phyloP scores from a whole-genome alignment of 1,140 invertebrate species.

The Drosophila pallidifrons region DNA sequence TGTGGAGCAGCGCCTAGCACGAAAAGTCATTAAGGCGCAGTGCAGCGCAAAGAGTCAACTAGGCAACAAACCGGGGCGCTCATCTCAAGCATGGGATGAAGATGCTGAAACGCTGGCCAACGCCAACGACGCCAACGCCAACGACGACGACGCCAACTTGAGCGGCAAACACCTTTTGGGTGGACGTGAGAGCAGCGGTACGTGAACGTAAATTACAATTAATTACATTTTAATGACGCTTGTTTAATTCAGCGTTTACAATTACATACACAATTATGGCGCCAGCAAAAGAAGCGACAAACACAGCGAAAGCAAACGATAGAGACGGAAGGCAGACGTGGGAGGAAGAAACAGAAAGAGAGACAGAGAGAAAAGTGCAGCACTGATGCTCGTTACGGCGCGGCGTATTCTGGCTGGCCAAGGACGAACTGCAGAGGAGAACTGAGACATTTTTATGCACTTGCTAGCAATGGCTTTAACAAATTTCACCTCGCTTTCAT shows the following conservation, averaged over 20 bases:
- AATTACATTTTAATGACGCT: conserved; percentile 84
- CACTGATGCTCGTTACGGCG: conserved; percentile 64
- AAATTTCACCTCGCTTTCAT: conserved; percentile 57
- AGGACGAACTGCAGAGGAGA: conserved; percentile 37
- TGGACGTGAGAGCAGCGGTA: conserved; percentile 59
- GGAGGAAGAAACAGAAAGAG: background rate
- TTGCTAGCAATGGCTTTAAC: conserved; percentile 72
- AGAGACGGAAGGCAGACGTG: conserved; percentile 1
- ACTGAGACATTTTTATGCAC: conserved; percentile 71
- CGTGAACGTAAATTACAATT: conserved; percentile 83
- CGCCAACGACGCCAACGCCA: conserved; percentile 33
- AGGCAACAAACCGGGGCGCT: conserved; percentile 13
- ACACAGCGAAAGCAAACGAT: conserved; percentile 8
- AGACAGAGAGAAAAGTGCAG: conserved; percentile 30
- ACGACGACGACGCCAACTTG: too few relatives aligned
- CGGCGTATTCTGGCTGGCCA: conserved; percentile 47
- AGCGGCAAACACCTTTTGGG: conserved; percentile 18
- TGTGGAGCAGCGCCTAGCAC: conserved; percentile 14
- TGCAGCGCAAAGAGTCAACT: conserved; percentile 10
- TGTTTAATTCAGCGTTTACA: conserved; percentile 84
- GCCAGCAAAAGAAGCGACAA: conserved; percentile 16
- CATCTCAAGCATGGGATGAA: conserved; percentile 60
- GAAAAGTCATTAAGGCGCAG: conserved; percentile 40
- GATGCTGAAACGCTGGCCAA: conserved; percentile 38
- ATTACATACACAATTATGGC: conserved; percentile 83